phyloP scores from a whole-genome alignment of 2,888 invertebrate genomes.

The Brenthis ino region DNA sequence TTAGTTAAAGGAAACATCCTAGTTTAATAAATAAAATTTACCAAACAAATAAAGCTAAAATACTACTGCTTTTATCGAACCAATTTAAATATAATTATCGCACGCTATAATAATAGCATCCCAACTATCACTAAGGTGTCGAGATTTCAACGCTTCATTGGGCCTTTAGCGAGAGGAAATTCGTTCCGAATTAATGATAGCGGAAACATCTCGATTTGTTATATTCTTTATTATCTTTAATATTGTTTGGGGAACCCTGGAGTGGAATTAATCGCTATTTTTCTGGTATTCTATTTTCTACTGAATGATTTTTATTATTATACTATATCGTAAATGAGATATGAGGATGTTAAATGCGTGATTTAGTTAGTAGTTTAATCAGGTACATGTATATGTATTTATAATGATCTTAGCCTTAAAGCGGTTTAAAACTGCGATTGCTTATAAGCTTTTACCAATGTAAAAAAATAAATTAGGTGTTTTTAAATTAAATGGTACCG shows the following conservation, averaged over 20 bases:
- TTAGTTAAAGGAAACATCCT: no score
- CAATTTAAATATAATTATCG: constrained; percentile 17
- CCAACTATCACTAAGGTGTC: constrained; percentile 57
- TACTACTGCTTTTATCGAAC: not conserved
- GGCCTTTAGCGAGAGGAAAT: constrained; percentile 53
- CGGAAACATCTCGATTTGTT: constrained; percentile 60
- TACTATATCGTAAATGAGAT: no score
- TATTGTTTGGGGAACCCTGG: constrained; percentile 43
- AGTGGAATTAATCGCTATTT: constrained; percentile 40
- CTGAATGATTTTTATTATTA: no score
- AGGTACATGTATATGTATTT: no score
- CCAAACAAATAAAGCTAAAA: not conserved
- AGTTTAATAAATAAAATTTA: no score
- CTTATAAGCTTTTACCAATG: no score
- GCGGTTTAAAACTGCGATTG: no score
- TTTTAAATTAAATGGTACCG: no score
- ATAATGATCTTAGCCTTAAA: no score
- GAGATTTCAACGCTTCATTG: constrained; percentile 64
- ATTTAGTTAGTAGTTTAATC: no score
- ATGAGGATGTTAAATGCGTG: no score
- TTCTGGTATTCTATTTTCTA: constrained; percentile 9
- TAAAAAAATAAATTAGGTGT: no score
- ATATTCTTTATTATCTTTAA: constrained; percentile 45
- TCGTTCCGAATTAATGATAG: constrained; percentile 59
- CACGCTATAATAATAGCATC: constrained; percentile 44